Percentiles rank a stretch among this genome's conserved stretches.
phyloP scores from a whole-genome alignment of 2,113 vertebrate species.

The Cebus imitator region DNA sequence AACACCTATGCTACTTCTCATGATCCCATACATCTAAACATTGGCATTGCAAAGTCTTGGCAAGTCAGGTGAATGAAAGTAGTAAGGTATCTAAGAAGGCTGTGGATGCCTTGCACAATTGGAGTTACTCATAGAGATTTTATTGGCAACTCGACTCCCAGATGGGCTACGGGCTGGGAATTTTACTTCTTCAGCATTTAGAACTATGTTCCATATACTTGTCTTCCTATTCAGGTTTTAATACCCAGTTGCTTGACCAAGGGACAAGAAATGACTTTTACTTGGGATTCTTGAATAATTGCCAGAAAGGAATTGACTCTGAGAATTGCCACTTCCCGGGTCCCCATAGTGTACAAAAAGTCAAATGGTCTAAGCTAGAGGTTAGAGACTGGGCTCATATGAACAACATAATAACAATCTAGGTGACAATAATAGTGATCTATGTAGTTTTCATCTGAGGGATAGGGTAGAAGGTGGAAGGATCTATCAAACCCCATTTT shows the following conservation, averaged over 20 bases:
- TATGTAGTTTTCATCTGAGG: not conserved
- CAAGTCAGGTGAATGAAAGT: not conserved
- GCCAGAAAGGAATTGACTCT: constrained; percentile 62
- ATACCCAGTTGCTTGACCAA: not conserved
- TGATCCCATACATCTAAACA: not conserved
- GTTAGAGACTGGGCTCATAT: not conserved
- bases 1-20: not conserved
- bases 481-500: not conserved
- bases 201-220: not conserved
- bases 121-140: not conserved
- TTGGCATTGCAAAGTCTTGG: not conserved
- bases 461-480: not conserved
- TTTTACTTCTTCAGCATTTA: not conserved
- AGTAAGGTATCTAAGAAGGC: not conserved
- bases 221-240: constrained; percentile 39
- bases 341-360: constrained; percentile 42
- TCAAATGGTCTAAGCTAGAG: constrained; percentile 39
- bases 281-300: constrained; percentile 60
- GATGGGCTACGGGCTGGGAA: not conserved
- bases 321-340: constrained; percentile 62
- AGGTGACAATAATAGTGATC: not conserved
- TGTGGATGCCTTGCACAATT: not conserved
- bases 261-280: constrained; percentile 39
- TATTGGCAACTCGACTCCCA: not conserved
- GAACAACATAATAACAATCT: not conserved